Conservation (phyloP, 1,140 invertebrate species). For the Drosophila parabipectinata region DNA sequence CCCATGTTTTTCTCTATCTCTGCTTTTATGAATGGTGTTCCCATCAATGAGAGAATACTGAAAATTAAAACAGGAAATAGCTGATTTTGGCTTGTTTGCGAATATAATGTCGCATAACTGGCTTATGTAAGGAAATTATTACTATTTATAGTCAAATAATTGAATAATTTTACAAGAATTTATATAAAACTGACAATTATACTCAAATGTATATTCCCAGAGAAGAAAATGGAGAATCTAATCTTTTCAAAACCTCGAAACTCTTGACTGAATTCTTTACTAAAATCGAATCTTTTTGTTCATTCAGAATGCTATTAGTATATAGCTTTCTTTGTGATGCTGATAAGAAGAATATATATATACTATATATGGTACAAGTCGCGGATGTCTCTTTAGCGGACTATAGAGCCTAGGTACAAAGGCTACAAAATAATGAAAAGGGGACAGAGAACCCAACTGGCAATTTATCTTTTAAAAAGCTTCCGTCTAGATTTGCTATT, state of each 20-base stretch:
- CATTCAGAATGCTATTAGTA: neutral
- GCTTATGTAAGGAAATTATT: slow-evolving; percentile 7
- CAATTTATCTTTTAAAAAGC: neutral
- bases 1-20: no score
- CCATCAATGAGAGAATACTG: slow-evolving; percentile 20
- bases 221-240: no score
- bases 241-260: no score
- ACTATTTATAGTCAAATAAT: no score
- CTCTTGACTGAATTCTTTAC: no score
- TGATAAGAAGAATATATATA: neutral
- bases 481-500: neutral
- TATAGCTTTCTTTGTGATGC: neutral
- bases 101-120: slow-evolving; percentile 39
- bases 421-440: neutral
- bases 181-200: no score
- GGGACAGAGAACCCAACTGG: neutral
- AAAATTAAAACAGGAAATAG: slow-evolving; percentile 59
- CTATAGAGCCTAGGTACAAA: neutral
- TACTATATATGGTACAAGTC: neutral
- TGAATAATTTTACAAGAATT: no score
- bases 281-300: no score
- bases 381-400: neutral
- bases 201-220: no score
- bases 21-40: no score
- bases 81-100: slow-evolving; percentile 54